Evolutionary conservation across 2,888 invertebrate species (phyloP).

Genomic region (Allygus modestus): DNA sequence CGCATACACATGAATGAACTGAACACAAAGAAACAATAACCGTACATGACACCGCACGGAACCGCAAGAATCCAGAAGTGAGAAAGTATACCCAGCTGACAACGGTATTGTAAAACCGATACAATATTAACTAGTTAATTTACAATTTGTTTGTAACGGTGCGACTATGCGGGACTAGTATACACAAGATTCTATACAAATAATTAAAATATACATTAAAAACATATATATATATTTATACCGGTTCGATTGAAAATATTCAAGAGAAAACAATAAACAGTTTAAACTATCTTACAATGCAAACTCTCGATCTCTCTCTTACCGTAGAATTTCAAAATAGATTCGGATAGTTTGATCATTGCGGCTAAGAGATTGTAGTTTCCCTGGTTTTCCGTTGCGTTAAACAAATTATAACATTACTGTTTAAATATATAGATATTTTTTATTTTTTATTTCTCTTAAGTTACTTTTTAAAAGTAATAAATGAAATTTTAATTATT

Average conservation of each 20-base stretch:
- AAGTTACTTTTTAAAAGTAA: too few species aligned
- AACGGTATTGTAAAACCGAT: slow-evolving; percentile 42
- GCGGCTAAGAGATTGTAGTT: neutral
- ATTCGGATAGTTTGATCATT: slow-evolving; percentile 54
- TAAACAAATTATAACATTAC: too few species aligned
- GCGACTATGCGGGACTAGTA: slow-evolving; percentile 63
- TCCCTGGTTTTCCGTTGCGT: neutral
- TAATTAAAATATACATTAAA: slow-evolving; percentile 63
- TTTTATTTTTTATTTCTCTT: too few species aligned
- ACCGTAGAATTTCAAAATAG: neutral
- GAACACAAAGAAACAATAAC: slow-evolving; percentile 54
- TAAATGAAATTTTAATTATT: too few species aligned
- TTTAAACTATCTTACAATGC: slow-evolving; percentile 57
- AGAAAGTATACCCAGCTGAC: slow-evolving; percentile 25
- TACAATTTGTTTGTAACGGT: slow-evolving; percentile 59
- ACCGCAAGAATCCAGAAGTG: slow-evolving; percentile 23
- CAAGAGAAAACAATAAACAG: slow-evolving; percentile 57
- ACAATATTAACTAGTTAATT: slow-evolving; percentile 41
- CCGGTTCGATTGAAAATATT: slow-evolving; percentile 57
- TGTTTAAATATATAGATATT: too few species aligned
- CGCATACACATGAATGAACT: slow-evolving; percentile 39
- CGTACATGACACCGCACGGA: slow-evolving; percentile 15
- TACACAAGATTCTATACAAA: slow-evolving; percentile 63
- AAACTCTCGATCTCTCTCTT: slow-evolving; percentile 43
- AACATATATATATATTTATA: slow-evolving; percentile 59